Evolutionary conservation across 2,888 invertebrate species (phyloP).

Genomic region (Allophyes oxyacanthae): DNA sequence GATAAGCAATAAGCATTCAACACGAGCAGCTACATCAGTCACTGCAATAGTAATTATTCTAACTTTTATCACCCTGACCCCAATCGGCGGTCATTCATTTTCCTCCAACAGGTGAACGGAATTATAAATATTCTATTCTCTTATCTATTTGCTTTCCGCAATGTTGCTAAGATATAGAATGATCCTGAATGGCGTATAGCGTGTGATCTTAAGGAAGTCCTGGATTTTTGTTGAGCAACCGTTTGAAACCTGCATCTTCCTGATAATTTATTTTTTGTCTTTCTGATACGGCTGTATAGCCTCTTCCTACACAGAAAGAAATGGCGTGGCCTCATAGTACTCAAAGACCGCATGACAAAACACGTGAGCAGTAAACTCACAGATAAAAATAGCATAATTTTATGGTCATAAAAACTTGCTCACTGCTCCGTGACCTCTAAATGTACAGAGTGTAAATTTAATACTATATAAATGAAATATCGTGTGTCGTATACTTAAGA

Average conservation of each 20-base stretch:
- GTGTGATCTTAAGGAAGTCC: too few species aligned
- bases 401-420: slow-evolving; percentile 32
- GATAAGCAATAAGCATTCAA: slow-evolving; percentile 14
- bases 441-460: slow-evolving; percentile 25
- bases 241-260: too few species aligned
- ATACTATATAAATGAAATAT: slow-evolving; percentile 33
- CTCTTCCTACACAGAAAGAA: neutral
- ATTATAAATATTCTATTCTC: neutral
- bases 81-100: slow-evolving; percentile 13
- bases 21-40: slow-evolving; percentile 1
- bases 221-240: too few species aligned
- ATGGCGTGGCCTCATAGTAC: neutral
- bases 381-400: slow-evolving; percentile 14
- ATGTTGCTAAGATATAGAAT: neutral
- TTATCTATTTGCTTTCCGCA: neutral
- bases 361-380: slow-evolving; percentile 23
- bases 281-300: too few species aligned
- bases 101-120: slow-evolving; percentile 3
- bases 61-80: slow-evolving; percentile 15
- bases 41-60: slow-evolving; percentile 9
- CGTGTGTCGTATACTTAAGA: slow-evolving; percentile 29
- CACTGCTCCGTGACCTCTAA: slow-evolving; percentile 31
- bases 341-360: slow-evolving; percentile 13
- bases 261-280: too few species aligned
- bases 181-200: neutral